A percentile compares a stretch with the other conserved stretches of the same genome.
Conservation (phyloP, 2,113 vertebrate genomes). For the Poeciliopsis prolifica region DNA sequence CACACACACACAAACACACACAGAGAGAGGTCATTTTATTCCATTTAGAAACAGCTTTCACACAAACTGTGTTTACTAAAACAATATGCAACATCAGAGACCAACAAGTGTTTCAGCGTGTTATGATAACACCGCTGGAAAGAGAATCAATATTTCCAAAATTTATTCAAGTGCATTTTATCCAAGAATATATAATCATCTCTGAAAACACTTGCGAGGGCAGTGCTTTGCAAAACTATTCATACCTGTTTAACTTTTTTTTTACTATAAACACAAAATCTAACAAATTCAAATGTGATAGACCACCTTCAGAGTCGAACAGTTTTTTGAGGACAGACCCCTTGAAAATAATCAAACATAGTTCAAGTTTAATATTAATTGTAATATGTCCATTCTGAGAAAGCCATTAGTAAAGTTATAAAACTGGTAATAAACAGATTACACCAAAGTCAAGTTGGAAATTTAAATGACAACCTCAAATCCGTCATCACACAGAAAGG, state of each 20-base stretch:
- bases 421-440: neutral
- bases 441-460: too few relatives aligned
- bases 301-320: too few relatives aligned
- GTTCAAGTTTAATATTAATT: too few relatives aligned
- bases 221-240: neutral
- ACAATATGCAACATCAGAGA: neutral
- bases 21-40: slow-evolving; percentile 23
- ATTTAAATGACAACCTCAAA: too few relatives aligned
- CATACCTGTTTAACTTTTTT: too few relatives aligned
- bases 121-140: neutral
- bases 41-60: slow-evolving; percentile 16
- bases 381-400: neutral
- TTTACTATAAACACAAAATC: neutral
- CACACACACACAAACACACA: neutral
- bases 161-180: neutral
- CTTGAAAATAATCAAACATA: neutral
- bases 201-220: neutral
- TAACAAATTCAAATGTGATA: neutral
- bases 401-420: neutral
- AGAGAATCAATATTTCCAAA: neutral
- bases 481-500: neutral
- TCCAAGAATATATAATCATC: neutral
- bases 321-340: too few relatives aligned
- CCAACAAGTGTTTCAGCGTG: neutral
- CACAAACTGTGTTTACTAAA: slow-evolving; percentile 16